These are phyloP conservation scores for Stigmatopora argus DNA, from an alignment of 2,113 vertebrate genomes.

Conservation along the genomic window DNA sequence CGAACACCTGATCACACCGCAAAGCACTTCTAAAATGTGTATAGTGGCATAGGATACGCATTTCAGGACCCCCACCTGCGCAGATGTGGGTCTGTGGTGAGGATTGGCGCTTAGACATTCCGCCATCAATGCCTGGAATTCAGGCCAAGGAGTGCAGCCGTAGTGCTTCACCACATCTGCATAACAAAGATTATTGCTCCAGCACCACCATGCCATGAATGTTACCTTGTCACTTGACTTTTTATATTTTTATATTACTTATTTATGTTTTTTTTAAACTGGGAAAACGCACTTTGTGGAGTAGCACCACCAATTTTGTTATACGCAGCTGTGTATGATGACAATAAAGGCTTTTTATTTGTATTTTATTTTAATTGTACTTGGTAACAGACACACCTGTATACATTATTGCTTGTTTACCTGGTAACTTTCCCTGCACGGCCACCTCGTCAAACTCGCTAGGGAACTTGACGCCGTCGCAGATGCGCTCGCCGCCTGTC, in stretches of 20 bases:
- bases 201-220: too few species aligned
- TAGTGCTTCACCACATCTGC: slow-evolving; percentile 92
- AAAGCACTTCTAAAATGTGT: neutral
- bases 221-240: too few species aligned
- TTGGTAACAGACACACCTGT: neutral
- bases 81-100: slow-evolving; percentile 86
- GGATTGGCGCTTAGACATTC: slow-evolving; percentile 87
- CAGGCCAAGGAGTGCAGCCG: slow-evolving; percentile 82
- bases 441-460: slow-evolving; percentile 96
- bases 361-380: neutral
- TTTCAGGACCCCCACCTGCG: slow-evolving; percentile 64
- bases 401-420: slow-evolving; percentile 54
- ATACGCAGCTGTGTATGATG: too few species aligned
- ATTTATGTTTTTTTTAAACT: too few species aligned
- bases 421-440: slow-evolving; percentile 88
- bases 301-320: too few species aligned
- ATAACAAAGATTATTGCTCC: neutral
- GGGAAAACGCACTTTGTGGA: too few species aligned
- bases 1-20: slow-evolving; percentile 74
- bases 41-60: neutral
- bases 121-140: slow-evolving; percentile 84
- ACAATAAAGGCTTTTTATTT: too few species aligned
- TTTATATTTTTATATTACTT: too few species aligned
- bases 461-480: slow-evolving; percentile 93
- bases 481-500: slow-evolving; percentile 85